Evolutionary conservation across 2,888 invertebrate species (phyloP).

Genomic region (Chorisops tibialis): DNA sequence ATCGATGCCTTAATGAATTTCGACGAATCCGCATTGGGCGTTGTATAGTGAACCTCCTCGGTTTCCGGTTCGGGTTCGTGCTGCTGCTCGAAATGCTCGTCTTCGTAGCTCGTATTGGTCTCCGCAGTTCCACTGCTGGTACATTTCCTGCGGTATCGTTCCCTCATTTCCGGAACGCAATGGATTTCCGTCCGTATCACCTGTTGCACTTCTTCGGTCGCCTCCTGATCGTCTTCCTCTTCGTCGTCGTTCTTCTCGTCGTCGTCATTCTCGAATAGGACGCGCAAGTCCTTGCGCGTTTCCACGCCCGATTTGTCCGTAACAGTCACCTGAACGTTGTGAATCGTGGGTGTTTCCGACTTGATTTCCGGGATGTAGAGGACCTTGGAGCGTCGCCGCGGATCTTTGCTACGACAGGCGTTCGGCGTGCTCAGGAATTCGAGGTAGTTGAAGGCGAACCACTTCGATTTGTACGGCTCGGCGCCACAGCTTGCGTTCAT

Average conservation of each 20-base stretch:
- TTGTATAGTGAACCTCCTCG: not conserved
- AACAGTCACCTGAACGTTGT: not conserved
- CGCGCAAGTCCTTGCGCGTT: constrained; percentile 7
- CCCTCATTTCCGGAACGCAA: too few species aligned
- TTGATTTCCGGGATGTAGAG: not conserved
- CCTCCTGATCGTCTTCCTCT: not conserved
- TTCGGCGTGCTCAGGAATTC: constrained; percentile 60
- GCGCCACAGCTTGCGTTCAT: constrained; percentile 55
- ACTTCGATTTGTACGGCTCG: constrained; percentile 54
- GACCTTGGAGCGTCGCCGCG: not conserved
- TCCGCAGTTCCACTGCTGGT: not conserved
- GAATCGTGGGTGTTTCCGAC: not conserved
- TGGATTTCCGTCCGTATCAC: not conserved
- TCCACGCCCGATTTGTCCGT: not conserved
- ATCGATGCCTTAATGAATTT: not conserved
- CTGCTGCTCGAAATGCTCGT: not conserved
- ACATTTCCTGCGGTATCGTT: not conserved
- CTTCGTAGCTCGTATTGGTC: not conserved
- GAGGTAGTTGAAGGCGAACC: constrained; percentile 58
- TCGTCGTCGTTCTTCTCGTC: constrained; percentile 9
- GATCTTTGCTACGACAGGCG: constrained; percentile 43
- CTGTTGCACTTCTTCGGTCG: not conserved
- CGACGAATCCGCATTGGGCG: not conserved
- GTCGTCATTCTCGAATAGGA: constrained; percentile 3
- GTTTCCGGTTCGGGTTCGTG: not conserved